These are phyloP conservation scores for Tachuris rubrigastra DNA, from an alignment of 2,113 vertebrate genomes.

Conservation along the genomic window DNA sequence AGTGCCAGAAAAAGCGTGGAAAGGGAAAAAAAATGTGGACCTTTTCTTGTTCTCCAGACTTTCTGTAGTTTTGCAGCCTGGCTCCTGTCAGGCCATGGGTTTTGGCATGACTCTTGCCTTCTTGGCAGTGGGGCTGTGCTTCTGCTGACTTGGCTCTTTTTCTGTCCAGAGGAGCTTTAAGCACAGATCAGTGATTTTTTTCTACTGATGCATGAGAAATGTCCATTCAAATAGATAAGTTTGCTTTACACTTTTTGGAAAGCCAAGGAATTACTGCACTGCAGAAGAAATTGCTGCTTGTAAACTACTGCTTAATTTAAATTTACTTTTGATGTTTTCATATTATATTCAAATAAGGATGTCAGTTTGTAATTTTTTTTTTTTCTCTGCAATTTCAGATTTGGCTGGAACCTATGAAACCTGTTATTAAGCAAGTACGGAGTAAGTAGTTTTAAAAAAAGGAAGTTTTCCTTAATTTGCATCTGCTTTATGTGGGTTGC, in stretches of 20 bases:
- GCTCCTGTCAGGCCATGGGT: background rate
- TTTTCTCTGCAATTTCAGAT: slow-evolving; percentile 77
- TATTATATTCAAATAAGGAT: background rate
- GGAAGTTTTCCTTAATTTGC: slow-evolving; percentile 45
- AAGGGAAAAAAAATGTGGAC: background rate
- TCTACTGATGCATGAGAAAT: background rate
- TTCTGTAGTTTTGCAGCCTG: background rate
- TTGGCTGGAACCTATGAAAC: slow-evolving; percentile 94
- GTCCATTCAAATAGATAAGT: background rate
- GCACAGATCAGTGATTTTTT: background rate
- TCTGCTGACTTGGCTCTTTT: background rate
- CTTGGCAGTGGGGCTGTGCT: background rate
- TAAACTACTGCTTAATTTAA: background rate
- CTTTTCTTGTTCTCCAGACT: background rate
- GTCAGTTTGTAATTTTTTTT: slow-evolving; percentile 4
- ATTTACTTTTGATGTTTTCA: slow-evolving; percentile 2
- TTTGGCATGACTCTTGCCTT: background rate
- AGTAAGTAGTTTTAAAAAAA: slow-evolving; percentile 81
- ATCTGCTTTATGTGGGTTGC: slow-evolving; percentile 23
- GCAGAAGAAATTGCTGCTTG: background rate
- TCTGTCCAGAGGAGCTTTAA: background rate
- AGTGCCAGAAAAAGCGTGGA: background rate
- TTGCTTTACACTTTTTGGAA: background rate
- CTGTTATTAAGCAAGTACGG: slow-evolving; percentile 87
- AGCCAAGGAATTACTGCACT: background rate